Percentiles rank a stretch among this genome's conserved stretches.
Conservation (phyloP, 2,888 invertebrate species). For the Petrolisthes cinctipes region DNA sequence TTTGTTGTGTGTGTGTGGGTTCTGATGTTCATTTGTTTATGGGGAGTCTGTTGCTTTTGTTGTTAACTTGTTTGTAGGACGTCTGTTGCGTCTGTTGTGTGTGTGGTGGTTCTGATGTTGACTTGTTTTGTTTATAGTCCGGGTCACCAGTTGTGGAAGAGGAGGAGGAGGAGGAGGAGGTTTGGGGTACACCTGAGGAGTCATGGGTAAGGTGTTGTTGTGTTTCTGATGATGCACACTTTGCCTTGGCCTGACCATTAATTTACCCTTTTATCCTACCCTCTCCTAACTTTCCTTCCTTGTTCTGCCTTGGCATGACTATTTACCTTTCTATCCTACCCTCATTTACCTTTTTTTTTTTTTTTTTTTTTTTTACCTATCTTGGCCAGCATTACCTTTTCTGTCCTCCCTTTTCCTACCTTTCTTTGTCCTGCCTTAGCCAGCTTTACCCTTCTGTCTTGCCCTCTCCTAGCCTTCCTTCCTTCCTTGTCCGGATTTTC, state of each 20-base stretch:
- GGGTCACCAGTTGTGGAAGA: background rate
- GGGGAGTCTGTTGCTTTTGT: too few relatives aligned
- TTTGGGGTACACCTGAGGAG: constrained; percentile 1
- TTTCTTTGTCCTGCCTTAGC: background rate
- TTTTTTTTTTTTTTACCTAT: background rate
- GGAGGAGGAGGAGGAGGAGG: background rate
- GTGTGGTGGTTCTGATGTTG: too few relatives aligned
- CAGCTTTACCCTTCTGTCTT: background rate
- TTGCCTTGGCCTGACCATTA: background rate
- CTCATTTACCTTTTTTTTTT: too few relatives aligned
- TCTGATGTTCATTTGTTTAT: too few relatives aligned
- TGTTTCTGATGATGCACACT: background rate
- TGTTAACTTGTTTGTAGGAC: too few relatives aligned
- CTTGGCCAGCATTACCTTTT: background rate
- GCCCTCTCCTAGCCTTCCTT: background rate
- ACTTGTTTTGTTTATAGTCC: background rate
- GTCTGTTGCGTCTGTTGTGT: too few relatives aligned
- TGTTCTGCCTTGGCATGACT: too few relatives aligned
- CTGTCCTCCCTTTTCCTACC: background rate
- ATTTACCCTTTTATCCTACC: background rate
- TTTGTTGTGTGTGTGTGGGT: too few relatives aligned
- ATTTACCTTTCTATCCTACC: too few relatives aligned
- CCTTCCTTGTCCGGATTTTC: background rate
- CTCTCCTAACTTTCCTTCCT: background rate
- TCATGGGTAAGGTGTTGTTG: background rate